Percentiles rank a stretch among this genome's conserved stretches.
Evolutionary conservation across 2,113 vertebrate genomes (phyloP).

Genomic region (Aplodontia rufa): DNA sequence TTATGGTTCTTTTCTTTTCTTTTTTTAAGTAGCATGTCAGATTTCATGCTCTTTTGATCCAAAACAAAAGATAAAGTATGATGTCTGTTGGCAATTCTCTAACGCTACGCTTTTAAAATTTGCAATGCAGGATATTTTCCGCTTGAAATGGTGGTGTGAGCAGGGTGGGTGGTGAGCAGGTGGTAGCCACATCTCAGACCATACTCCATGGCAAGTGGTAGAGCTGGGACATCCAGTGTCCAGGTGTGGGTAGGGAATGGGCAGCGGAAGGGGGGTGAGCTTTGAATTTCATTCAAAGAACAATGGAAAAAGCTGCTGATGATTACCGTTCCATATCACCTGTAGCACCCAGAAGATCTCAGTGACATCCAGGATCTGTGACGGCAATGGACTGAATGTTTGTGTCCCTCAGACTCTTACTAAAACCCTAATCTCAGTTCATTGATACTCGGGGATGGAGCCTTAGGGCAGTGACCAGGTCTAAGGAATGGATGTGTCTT

Average conservation of each 20-base stretch:
- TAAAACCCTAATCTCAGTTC: not conserved
- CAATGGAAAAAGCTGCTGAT: not conserved
- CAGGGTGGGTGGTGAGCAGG: not conserved
- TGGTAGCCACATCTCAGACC: not conserved
- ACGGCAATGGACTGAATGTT: not conserved
- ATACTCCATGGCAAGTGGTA: rapidly evolving
- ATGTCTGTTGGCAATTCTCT: not conserved
- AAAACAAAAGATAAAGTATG: not conserved
- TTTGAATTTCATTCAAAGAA: not conserved
- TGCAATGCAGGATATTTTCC: not conserved
- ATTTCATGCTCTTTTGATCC: slow-evolving; percentile 3
- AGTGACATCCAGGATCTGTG: not conserved
- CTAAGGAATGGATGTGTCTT: not conserved
- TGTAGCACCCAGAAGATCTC: not conserved
- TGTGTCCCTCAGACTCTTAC: not conserved
- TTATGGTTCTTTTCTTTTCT: not conserved
- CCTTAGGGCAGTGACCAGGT: not conserved
- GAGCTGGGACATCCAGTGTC: not conserved
- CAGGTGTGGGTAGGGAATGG: rapidly evolving
- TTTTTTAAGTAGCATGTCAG: not conserved
- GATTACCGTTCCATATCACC: not conserved
- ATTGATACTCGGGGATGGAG: not conserved
- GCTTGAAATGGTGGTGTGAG: not conserved
- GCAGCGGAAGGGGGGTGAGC: rapidly evolving
- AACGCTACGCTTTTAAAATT: not conserved